These are phyloP conservation scores for Drosophila neotestacea DNA, from an alignment of 2,888 invertebrate genomes.

Conservation along the genomic window DNA sequence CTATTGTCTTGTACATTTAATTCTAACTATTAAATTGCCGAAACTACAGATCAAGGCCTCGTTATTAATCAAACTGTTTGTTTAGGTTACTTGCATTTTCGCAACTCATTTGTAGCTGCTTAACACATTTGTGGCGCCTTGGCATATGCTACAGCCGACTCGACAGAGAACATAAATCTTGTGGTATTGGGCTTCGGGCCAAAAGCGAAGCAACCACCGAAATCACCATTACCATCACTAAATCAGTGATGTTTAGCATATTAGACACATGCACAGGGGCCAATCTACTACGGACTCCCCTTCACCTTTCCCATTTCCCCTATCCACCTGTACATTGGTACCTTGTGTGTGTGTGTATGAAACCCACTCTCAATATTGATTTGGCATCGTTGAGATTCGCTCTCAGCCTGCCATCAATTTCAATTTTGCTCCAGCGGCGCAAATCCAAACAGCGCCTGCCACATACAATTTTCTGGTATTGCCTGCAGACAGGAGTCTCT, in stretches of 20 bases:
- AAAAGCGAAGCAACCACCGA: constrained; percentile 16
- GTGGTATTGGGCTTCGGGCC: constrained; percentile 21
- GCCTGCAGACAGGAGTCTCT: constrained; percentile 64
- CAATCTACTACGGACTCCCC: constrained; percentile 39
- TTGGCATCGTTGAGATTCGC: constrained; percentile 49
- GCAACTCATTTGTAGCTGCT: constrained; percentile 53
- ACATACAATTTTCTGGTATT: constrained; percentile 70
- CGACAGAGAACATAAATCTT: constrained; percentile 64
- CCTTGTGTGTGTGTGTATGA: not conserved
- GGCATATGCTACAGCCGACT: constrained; percentile 49
- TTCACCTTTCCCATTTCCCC: not conserved
- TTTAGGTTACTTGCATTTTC: constrained; percentile 38
- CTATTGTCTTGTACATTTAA: not conserved
- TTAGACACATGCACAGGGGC: constrained; percentile 72
- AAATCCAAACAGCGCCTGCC: constrained; percentile 73
- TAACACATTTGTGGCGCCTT: constrained; percentile 39
- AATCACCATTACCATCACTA: constrained; percentile 62
- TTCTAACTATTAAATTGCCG: not conserved
- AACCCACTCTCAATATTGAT: constrained; percentile 46
- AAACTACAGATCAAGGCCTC: not conserved
- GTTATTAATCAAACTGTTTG: constrained; percentile 29
- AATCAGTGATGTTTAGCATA: constrained; percentile 77
- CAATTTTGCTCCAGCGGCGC: constrained; percentile 79
- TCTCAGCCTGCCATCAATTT: constrained; percentile 83
- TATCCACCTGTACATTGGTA: not conserved